Evolutionary conservation across 2,113 vertebrate species (phyloP).

Genomic region (Petrocephalus zakoni): DNA sequence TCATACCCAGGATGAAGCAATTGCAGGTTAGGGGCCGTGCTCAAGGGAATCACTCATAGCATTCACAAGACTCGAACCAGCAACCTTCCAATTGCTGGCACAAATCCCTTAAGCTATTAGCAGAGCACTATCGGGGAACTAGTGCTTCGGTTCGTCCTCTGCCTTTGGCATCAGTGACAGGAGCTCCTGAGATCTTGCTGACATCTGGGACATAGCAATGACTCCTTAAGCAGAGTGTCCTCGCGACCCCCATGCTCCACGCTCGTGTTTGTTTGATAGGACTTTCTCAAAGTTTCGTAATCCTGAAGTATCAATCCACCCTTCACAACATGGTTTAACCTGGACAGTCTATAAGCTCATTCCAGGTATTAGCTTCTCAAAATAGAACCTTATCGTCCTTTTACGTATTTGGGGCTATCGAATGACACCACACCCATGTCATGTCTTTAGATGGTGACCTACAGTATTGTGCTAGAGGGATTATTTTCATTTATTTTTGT

Average conservation of each 20-base stretch:
- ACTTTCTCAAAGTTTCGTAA: conserved; percentile 40
- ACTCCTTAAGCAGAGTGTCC: conserved; percentile 52
- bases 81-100: too few relatives aligned
- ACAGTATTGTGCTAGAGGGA: background rate
- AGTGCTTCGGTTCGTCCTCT: conserved; percentile 56
- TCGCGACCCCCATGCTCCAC: conserved; percentile 51
- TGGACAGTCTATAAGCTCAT: background rate
- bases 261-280: conserved; percentile 53
- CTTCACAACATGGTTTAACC: background rate
- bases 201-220: conserved; percentile 57
- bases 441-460: background rate
- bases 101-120: too few relatives aligned
- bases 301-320: conserved; percentile 25
- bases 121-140: background rate
- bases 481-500: background rate
- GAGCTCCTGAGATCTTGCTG: conserved; percentile 47
- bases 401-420: background rate
- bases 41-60: too few relatives aligned
- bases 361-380: background rate
- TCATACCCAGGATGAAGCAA: too few relatives aligned
- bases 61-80: too few relatives aligned
- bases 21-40: too few relatives aligned
- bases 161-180: conserved; percentile 57
- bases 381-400: background rate
- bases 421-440: background rate